Conservation (phyloP, 2,888 invertebrate genomes). For the Ganaspis brasiliensis region DNA sequence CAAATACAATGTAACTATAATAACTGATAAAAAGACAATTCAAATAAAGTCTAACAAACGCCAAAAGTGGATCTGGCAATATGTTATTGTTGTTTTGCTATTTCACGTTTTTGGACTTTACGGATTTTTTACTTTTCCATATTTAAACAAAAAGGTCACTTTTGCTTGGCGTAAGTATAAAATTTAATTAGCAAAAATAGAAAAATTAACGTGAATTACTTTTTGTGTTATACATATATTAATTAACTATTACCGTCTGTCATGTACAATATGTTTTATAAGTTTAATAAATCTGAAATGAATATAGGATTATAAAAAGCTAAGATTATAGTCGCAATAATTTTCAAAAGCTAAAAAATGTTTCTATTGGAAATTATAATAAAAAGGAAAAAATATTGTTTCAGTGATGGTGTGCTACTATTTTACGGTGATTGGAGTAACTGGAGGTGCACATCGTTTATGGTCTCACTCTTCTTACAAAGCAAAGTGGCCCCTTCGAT, state of each 20-base stretch:
- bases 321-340: not conserved
- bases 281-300: no score
- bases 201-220: no score
- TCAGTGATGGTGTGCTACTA: constrained; percentile 79
- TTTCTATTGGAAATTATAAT: not conserved
- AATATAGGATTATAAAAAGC: not conserved
- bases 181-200: no score
- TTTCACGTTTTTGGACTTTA: not conserved
- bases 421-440: constrained; percentile 86
- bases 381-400: no score
- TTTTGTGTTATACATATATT: no score
- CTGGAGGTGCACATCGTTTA: constrained; percentile 86
- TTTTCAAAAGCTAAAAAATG: not conserved
- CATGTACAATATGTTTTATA: no score
- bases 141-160: not conserved
- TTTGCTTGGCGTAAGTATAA: not conserved
- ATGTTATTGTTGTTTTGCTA: not conserved
- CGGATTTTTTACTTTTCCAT: not conserved
- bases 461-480: constrained; percentile 87
- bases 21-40: no score
- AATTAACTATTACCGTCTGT: no score
- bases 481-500: constrained; percentile 84
- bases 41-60: no score
- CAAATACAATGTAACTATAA: no score
- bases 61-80: no score